Evolutionary conservation across 2,888 invertebrate species (phyloP), one percentile per base, ranked within the genome.

Genomic region (Eupithecia inturbata): DNA sequence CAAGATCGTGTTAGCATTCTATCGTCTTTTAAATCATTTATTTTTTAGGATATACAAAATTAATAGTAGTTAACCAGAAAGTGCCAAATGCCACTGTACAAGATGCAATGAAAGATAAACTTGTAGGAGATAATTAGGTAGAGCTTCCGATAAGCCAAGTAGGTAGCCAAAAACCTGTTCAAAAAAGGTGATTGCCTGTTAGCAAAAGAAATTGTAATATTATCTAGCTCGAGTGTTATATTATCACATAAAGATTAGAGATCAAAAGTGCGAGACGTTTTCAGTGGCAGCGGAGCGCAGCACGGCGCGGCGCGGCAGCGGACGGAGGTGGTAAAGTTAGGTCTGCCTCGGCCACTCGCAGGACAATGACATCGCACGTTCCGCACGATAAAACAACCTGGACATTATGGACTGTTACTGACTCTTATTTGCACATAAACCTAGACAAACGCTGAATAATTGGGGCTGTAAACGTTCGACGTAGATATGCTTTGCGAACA

Each of bases 281-380:
- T 68, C 80, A 82, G 79, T 79, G 83, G 83, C 80, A 81, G 78
- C 78, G 77, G 73, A 78, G 78, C 79, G 82, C 79, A 79, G 81
- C 77, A 78, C 79, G 80, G 75, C 77, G 79, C 79, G 79, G 75
- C 80, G 78, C 67, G 78, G 80, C 80, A 78, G 75, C 80, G 80
- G 78, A 79, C 78, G 68, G 77, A 78, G 85, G 81, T 82, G 84
- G 69, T 67, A 64, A 53, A 67, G 72, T 67, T 77, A 74, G 80
- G 75, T 88, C 87, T 85, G 87, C 87, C 86, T 83, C 85, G 81
- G 86, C 86, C 86, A 83, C 88, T 86, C 87, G 84, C 85, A 92
- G 94, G 93, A 94, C 94, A 93, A 93, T 93, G 93, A 94, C 93
- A 92, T 92, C 89, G 89, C 88, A 87, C 91, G 93, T 93, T 93